phyloP scores from a whole-genome alignment of 2,888 invertebrate genomes.

The Opisthograptis luteolata region DNA sequence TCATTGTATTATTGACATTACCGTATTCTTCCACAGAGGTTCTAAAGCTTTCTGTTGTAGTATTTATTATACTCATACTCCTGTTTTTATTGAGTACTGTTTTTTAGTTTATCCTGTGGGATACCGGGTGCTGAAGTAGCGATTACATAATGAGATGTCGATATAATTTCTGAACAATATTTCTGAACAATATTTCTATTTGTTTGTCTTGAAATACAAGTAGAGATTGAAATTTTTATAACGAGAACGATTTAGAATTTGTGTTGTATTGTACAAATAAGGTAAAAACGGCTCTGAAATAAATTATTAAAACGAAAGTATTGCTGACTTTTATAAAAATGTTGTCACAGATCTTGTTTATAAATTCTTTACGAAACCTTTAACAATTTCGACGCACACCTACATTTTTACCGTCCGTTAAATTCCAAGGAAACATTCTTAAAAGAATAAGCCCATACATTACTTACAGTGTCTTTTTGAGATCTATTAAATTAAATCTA shows the following conservation, averaged over 20 bases:
- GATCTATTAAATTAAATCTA: slow-evolving; percentile 39
- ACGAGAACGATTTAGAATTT: no score
- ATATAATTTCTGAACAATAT: no score
- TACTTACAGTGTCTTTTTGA: slow-evolving; percentile 27
- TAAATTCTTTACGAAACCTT: slow-evolving; percentile 22
- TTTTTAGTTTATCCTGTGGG: background rate
- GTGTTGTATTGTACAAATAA: no score
- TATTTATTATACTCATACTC: background rate
- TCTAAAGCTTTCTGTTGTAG: slow-evolving; percentile 8
- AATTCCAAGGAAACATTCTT: slow-evolving; percentile 28
- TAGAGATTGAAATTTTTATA: no score
- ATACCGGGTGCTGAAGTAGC: no score
- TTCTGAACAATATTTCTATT: no score
- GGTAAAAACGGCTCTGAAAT: no score
- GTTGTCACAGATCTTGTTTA: no score
- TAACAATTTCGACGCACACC: slow-evolving; percentile 28
- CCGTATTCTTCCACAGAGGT: slow-evolving; percentile 32
- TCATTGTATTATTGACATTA: slow-evolving; percentile 63
- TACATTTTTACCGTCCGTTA: slow-evolving; percentile 24
- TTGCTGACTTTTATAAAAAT: no score
- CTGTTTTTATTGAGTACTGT: background rate
- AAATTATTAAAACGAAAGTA: no score
- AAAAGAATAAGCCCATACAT: slow-evolving; percentile 28
- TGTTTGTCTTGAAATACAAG: no score
- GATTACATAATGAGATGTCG: no score